phyloP scores from a whole-genome alignment of 2,888 invertebrate species.

The Orthosia gothica region DNA sequence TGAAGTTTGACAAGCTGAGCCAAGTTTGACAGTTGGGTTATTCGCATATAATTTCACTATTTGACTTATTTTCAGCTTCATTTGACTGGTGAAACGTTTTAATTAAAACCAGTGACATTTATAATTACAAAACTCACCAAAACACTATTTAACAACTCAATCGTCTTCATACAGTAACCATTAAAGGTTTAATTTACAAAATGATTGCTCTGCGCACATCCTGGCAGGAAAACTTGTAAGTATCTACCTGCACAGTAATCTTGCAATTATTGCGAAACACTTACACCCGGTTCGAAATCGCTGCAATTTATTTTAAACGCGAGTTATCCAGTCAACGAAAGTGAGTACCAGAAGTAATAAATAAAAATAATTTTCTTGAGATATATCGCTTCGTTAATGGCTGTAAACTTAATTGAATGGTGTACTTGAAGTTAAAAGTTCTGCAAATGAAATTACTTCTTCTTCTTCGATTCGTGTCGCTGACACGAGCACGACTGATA shows the following conservation, averaged over 20 bases:
- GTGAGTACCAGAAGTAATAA: slow-evolving; percentile 56
- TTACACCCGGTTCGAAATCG: slow-evolving; percentile 60
- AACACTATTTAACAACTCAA: slow-evolving; percentile 33
- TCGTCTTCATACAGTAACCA: slow-evolving; percentile 29
- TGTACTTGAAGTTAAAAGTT: not conserved
- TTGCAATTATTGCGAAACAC: slow-evolving; percentile 65
- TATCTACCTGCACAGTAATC: slow-evolving; percentile 46
- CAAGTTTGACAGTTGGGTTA: not conserved
- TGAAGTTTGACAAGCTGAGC: slow-evolving; percentile 2
- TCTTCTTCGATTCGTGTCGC: too few species aligned
- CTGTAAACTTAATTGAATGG: not conserved
- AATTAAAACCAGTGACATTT: not conserved
- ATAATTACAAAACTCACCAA: slow-evolving; percentile 8
- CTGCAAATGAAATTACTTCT: not conserved
- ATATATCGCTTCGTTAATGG: slow-evolving; percentile 1
- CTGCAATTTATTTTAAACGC: slow-evolving; percentile 67
- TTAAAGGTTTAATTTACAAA: slow-evolving; percentile 55
- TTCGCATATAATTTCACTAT: slow-evolving; percentile 5
- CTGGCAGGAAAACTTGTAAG: slow-evolving; percentile 52
- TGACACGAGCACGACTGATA: too few species aligned
- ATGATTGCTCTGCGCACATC: slow-evolving; percentile 47
- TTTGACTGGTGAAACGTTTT: not conserved
- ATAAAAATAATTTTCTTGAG: slow-evolving; percentile 36
- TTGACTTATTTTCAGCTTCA: not conserved
- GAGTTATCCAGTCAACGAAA: slow-evolving; percentile 51